Evolutionary conservation across 1,140 invertebrate genomes (phyloP).

Genomic region (Xylocopa sonorina): DNA sequence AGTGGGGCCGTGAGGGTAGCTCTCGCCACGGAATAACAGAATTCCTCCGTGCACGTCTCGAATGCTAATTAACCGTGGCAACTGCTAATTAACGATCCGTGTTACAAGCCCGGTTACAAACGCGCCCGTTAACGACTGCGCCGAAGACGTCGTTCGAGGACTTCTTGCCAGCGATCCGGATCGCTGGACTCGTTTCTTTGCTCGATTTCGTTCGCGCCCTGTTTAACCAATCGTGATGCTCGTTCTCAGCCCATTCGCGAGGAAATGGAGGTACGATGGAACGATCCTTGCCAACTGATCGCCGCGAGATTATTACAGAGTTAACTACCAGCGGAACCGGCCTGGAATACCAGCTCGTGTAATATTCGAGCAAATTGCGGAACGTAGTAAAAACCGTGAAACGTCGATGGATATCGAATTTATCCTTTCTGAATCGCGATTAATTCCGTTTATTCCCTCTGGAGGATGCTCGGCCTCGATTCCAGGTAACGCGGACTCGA

Average conservation of each 20-base stretch:
- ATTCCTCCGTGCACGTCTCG: not conserved
- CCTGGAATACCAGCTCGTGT: not conserved
- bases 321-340: no score
- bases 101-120: not conserved
- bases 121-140: not conserved
- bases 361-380: not conserved
- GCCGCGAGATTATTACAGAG: not conserved
- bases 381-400: not conserved
- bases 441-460: not conserved
- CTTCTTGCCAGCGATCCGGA: not conserved
- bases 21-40: conserved; percentile 13
- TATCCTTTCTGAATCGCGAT: not conserved
- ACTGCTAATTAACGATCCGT: conserved; percentile 26
- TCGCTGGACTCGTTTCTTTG: not conserved
- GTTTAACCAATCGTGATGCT: not conserved
- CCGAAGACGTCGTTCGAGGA: not conserved
- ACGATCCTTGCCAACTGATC: not conserved
- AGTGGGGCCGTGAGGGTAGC: not conserved
- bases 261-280: not conserved
- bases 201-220: not conserved
- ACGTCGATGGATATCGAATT: not conserved
- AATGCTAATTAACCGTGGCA: conserved; percentile 26
- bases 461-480: no score
- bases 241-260: not conserved
- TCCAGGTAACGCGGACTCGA: not conserved